Conservation (phyloP, 2,797 vertebrate genomes). For the Petrocephalus schoutedeni region DNA sequence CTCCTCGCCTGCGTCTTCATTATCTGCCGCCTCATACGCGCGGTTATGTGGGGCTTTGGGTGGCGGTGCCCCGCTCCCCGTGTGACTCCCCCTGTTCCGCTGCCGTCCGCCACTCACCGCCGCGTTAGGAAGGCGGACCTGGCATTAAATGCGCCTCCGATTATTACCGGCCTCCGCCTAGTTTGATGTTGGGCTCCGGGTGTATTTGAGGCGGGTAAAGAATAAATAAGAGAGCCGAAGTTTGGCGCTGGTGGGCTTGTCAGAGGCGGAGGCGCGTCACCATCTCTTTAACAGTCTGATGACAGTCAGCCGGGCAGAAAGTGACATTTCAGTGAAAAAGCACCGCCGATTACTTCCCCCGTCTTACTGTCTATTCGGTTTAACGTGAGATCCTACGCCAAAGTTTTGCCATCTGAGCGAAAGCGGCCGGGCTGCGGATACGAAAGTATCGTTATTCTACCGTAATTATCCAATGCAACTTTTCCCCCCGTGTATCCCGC, state of each 20-base stretch:
- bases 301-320: slow-evolving; percentile 43
- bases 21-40: background rate
- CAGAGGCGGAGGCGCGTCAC: slow-evolving; percentile 11
- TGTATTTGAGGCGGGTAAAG: background rate
- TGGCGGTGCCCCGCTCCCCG: background rate
- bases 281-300: slow-evolving; percentile 32
- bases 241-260: slow-evolving; percentile 11
- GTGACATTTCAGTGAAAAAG: slow-evolving; percentile 38
- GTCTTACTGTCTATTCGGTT: background rate
- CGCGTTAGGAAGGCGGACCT: background rate
- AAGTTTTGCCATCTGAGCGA: background rate
- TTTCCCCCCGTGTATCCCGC: background rate
- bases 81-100: background rate
- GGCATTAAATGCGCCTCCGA: background rate
- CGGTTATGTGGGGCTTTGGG: background rate
- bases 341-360: background rate
- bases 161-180: background rate
- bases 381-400: background rate
- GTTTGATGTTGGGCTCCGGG: background rate
- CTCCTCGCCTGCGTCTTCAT: background rate
- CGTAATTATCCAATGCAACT: background rate
- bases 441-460: background rate
- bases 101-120: background rate
- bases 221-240: slow-evolving; percentile 23
- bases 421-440: background rate